Percentiles rank a stretch among this genome's conserved stretches.
These are phyloP conservation scores for Elysia crispata DNA, from an alignment of 2,888 invertebrate genomes.

Conservation along the genomic window DNA sequence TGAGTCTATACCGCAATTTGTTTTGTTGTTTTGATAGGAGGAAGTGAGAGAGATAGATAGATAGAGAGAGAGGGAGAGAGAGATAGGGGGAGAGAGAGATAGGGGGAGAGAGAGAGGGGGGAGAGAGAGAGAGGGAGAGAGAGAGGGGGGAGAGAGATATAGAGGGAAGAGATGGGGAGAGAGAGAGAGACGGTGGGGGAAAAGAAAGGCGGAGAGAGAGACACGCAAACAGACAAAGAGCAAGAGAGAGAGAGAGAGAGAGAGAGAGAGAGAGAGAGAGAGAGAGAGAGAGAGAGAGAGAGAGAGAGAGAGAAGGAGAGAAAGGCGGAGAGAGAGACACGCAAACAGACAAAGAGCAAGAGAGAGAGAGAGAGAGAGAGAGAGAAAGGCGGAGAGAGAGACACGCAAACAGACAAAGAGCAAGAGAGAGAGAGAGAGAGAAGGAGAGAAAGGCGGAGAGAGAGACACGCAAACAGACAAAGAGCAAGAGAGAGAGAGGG, in stretches of 20 bases:
- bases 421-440: background rate
- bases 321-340: background rate
- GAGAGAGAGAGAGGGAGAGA: no score
- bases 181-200: background rate
- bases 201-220: background rate
- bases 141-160: background rate
- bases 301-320: background rate
- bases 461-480: background rate
- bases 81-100: no score
- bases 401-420: constrained; percentile 18
- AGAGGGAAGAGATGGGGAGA: background rate
- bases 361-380: no score
- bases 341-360: background rate
- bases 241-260: constrained; percentile 25
- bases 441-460: background rate
- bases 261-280: background rate
- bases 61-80: no score
- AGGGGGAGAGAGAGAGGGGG: no score
- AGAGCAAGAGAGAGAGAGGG: constrained; percentile 9
- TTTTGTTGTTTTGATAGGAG: no score
- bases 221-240: no score
- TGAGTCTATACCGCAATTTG: no score
- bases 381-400: constrained; percentile 29
- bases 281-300: background rate
- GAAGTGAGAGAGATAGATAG: no score